Base-by-base conservation (phyloP, 2,113 vertebrate genomes). In the Noturus placidus region DNA sequence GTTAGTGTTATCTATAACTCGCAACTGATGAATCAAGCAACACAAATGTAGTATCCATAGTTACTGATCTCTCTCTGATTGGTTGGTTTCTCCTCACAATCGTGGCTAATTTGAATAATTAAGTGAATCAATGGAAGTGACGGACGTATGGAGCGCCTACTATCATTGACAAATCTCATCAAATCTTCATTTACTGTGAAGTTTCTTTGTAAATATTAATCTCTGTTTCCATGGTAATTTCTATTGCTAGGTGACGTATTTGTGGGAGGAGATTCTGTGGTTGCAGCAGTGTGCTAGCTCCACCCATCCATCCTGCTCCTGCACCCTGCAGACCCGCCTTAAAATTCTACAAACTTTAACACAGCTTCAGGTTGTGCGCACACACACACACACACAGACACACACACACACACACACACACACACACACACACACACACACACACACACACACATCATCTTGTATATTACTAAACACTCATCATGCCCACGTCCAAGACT, bases 221-320 rank as follows among this genome's bases (percentile, higher is more conserved):
- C 13, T 42, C 25, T 78, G 33, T 35, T 86, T 25, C 5, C 59
- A 13, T 84, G 50, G 20, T 74, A 1, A 57, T 57, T 80, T 59
- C n/a, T 69, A 17, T 85, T n/a, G 81, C n/a, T 90, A 98, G 97
- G 96, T 97, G 14, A 96, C 97, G 0, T 97, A 96, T 86, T 94
- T 97, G 90, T 98, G 97, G 97, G 97, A 97, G 0, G 97, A 98
- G 91, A 95, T 97, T 86, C 91, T 95, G 54, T 97, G 97, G 97
- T 91, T 98, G 69, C 95, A 96, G 88, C 97, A 97, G 89, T 96
- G 96, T 7, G 94, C 97, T 79, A 95, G 93, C 0, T 94, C 96
- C 2, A 96, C 96, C 72, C 97, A 97, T 90, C 96, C 95, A 0
- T 97, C 97, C 79, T 97, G 96, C 67, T 98, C 97, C 76, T 98